A percentile compares a stretch with the other conserved stretches of the same genome.
Conservation (phyloP, 2,888 invertebrate genomes). For the Tenthredo scrophulariae region DNA sequence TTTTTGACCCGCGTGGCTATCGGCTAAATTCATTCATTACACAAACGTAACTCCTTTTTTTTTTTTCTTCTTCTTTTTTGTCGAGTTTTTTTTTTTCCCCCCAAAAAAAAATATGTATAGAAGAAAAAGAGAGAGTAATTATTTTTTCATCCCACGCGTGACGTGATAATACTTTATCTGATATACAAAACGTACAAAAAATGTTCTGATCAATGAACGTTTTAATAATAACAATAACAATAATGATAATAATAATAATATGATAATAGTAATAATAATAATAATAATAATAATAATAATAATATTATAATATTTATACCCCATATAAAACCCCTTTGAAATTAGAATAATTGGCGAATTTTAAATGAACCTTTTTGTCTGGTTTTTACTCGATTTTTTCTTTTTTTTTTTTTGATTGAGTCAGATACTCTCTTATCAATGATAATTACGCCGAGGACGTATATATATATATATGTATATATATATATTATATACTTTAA, state of each 20-base stretch:
- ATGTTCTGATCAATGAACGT: conserved; percentile 6
- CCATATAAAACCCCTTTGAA: background rate
- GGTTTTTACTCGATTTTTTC: background rate
- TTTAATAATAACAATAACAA: background rate
- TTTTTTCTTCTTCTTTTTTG: conserved; percentile 53
- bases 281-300: background rate
- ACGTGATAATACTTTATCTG: background rate
- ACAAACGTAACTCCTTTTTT: conserved; percentile 26
- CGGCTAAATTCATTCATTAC: background rate
- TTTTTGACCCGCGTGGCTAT: background rate
- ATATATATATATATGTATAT: too few species aligned
- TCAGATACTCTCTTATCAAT: background rate
- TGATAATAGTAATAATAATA: background rate
- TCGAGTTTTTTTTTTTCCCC: conserved; percentile 31
- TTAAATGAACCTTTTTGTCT: background rate
- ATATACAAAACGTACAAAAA: conserved; percentile 3
- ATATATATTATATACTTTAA: background rate
- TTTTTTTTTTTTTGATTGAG: background rate
- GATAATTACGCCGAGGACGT: background rate
- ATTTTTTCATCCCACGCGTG: conserved; percentile 4
- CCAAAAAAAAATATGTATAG: too few species aligned
- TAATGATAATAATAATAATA: background rate
- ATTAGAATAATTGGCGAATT: background rate
- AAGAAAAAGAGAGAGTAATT: background rate
- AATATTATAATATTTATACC: background rate